Evolutionary conservation across 2,888 invertebrate species (phyloP).

Genomic region (Schizaphis graminum): DNA sequence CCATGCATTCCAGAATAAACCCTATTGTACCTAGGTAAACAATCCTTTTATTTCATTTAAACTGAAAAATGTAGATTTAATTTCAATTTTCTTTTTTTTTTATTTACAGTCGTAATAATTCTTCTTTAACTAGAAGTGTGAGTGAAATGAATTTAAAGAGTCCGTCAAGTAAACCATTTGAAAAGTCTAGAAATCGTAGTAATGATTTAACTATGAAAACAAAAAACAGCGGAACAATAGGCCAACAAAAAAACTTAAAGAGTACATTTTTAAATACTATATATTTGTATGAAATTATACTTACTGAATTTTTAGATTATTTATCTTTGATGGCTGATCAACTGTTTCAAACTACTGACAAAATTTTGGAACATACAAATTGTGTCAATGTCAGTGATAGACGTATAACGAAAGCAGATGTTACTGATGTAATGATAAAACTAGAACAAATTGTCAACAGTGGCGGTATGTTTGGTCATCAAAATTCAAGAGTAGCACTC

Average conservation of each 20-base stretch:
- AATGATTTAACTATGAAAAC: conserved; percentile 12
- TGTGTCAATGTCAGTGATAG: not conserved
- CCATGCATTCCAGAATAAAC: conserved; percentile 26
- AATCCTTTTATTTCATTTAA: not conserved
- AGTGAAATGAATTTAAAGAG: conserved; percentile 60
- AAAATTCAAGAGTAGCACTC: conserved; percentile 40
- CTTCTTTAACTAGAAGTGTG: conserved; percentile 41
- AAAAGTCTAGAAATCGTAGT: conserved; percentile 31
- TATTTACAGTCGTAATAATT: conserved; percentile 17
- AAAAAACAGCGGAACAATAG: not conserved
- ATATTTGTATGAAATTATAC: not conserved
- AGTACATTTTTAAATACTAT: conserved; percentile 33
- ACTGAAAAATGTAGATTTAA: not conserved
- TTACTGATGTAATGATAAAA: conserved; percentile 26
- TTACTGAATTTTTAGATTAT: conserved; percentile 32
- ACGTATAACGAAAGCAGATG: conserved; percentile 18
- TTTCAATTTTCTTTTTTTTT: not conserved
- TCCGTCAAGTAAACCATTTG: conserved; percentile 45
- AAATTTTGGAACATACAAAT: conserved; percentile 50
- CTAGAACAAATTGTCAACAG: conserved; percentile 51
- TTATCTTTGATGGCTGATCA: conserved; percentile 55
- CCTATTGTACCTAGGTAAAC: conserved; percentile 26
- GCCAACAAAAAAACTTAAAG: conserved; percentile 50
- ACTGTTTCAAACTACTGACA: conserved; percentile 52
- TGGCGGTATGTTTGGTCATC: conserved; percentile 44